Base-by-base conservation (phyloP, 2,888 invertebrate genomes). In the Andrena camellia region DNA sequence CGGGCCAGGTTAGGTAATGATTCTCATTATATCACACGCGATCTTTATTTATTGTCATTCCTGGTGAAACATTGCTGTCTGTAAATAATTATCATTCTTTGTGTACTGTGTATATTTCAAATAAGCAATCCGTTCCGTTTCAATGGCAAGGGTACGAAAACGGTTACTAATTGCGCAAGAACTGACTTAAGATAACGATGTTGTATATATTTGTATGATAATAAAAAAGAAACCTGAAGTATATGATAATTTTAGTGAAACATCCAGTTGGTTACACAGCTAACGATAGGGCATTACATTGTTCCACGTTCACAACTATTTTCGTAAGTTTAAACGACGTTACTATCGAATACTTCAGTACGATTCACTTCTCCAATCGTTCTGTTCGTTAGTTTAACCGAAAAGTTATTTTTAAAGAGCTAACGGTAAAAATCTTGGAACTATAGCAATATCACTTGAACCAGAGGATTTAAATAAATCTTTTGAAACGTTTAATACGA, bases 171-270 rank as follows among this genome's bases (percentile, higher is more conserved):
- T 89, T 78, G 85, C 83, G 84, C 78, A 78, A 90, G 91, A 90
- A 91, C 91, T 92, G 92, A 92, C 86, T 89, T 90, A 86, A 86
- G 81, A 90, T 90, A 90, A 87, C 82, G 79, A 88, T 73, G 83
- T 87, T 91, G 90, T 93, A 92, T 91, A 93, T 92, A 93, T 85
- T 86, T 93, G 92, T 93, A 93, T 86, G 78, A 92, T 92, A 92
- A 90, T 87, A 88, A 87, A 89, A 88, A 75, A 72, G 66, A 77
- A 59, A 71, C 71, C 75, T 89, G 87, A 85, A 86, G 71, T 86
- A 85, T 86, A 86, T 85, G 76, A 85, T 83, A 87, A 81, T 89
- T 88, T 86, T 74, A 85, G 85, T 87, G 80, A 85, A 87, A 23
- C 42, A 86, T 78, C 62, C 66, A 69, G 68, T 76, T 81, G 80